Evolutionary conservation across 2,113 vertebrate genomes (phyloP), one percentile per base, ranked within the genome.

Genomic region (Typhlomys cinereus): DNA sequence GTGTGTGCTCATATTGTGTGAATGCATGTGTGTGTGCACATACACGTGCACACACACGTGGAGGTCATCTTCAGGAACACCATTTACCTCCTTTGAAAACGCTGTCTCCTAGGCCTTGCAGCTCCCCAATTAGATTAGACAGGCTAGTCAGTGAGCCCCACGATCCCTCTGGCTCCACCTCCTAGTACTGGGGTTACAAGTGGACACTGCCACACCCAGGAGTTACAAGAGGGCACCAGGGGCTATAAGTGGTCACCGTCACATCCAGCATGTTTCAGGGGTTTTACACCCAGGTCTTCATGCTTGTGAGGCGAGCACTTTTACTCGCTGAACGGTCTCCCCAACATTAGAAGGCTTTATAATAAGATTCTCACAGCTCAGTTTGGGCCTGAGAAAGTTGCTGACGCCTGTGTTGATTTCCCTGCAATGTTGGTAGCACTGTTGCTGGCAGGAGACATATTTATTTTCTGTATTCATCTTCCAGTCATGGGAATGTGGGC

Each of bases 401-500:
- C 41, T 67, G 23, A 41, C 62, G 41, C 11, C 84, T 87, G 41
- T 76, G 0, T 18, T 84, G 71, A 71, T 25, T 88, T 78, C 21
- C 50, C 69, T 79, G n/a, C 29, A 48, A 54, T 41, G 64, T 62
- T 76, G 69, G 23, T 93, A 34, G 27, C 59, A 36, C 25, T 52
- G 87, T 75, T 85, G 48, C 91, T 36, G 17, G 15, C 13, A 61
- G 74, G 54, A 85, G 73, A 75, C 9, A 1, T 54, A 59, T 71
- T 93, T 79, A 31, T 89, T 76, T 85, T 64, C 48, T 84, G 59
- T 59, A 50, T 94, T 88, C 64, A 81, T 74, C 70, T 66, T 85
- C 66, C 9, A 21, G 25, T 83, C 64, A 39, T 52, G 90, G 57
- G 62, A 83, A 91, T 76, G 23, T 41, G 64, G 93, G 79, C 85